Evolutionary conservation across 2,888 invertebrate species (phyloP).

Genomic region (Amorpha juglandis): DNA sequence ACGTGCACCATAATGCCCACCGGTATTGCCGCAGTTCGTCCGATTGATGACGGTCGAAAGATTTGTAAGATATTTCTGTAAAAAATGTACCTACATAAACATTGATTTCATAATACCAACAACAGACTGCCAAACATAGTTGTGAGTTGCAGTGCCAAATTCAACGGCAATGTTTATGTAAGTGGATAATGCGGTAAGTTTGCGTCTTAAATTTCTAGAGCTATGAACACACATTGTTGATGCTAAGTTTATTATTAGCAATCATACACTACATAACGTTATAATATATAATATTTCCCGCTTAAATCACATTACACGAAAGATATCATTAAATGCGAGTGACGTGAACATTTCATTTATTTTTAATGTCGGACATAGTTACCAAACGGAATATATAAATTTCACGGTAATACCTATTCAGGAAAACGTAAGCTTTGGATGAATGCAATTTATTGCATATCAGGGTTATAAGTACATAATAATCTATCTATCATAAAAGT

Average conservation of each 20-base stretch:
- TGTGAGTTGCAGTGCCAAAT: slow-evolving; percentile 15
- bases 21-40: too few species aligned
- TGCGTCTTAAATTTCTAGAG: background rate
- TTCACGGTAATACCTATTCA: background rate
- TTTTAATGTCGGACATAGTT: too few species aligned
- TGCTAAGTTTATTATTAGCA: background rate
- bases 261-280: background rate
- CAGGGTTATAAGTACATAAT: too few species aligned
- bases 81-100: background rate
- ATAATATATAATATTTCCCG: background rate
- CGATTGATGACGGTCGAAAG: too few species aligned
- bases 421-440: background rate
- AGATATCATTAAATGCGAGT: background rate
- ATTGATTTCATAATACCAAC: slow-evolving; percentile 11
- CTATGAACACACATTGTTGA: background rate
- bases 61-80: background rate
- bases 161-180: background rate
- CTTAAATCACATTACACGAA: background rate
- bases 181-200: slow-evolving; percentile 2
- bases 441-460: background rate
- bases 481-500: background rate
- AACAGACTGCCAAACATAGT: background rate
- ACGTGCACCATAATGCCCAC: too few species aligned
- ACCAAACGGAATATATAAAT: background rate
- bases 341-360: background rate